These are phyloP conservation scores for Scaptomyza hsui DNA, from an alignment of 1,140 invertebrate species.

Conservation along the genomic window DNA sequence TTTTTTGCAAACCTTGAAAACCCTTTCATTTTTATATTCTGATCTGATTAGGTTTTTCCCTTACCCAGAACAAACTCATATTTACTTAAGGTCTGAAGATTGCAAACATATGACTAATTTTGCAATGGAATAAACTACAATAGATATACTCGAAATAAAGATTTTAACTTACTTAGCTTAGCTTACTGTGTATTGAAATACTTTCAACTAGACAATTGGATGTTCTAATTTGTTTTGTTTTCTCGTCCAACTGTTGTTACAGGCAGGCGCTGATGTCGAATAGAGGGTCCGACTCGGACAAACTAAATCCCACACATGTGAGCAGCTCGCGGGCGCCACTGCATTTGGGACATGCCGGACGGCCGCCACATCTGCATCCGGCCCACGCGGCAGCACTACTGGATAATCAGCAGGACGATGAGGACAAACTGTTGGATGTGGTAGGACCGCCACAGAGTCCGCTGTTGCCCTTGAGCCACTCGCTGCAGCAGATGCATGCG, in stretches of 20 bases:
- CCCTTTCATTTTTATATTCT: no score
- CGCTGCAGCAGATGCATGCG: conserved; percentile 83
- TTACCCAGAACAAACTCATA: no score
- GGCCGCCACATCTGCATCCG: conserved; percentile 77
- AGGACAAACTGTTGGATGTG: conserved; percentile 94
- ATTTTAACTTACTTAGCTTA: background rate
- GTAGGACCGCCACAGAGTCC: conserved; percentile 92
- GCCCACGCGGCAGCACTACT: conserved; percentile 84
- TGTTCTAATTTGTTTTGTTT: conserved; percentile 80
- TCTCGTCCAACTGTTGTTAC: conserved; percentile 84
- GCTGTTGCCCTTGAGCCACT: conserved; percentile 86
- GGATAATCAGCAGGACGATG: conserved; percentile 88
- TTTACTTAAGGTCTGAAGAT: no score
- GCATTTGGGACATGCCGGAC: conserved; percentile 82
- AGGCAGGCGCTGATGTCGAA: conserved; percentile 93
- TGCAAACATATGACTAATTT: no score
- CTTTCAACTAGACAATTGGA: conserved; percentile 58
- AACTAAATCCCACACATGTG: conserved; percentile 83
- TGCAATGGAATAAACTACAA: no score
- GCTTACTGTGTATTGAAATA: background rate
- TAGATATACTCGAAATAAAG: no score
- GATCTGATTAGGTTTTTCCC: no score
- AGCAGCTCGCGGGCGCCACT: conserved; percentile 84
- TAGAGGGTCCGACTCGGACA: conserved; percentile 86
- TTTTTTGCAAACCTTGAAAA: no score